Conservation (phyloP, 2,797 vertebrate species). For the Siniperca obscura region DNA sequence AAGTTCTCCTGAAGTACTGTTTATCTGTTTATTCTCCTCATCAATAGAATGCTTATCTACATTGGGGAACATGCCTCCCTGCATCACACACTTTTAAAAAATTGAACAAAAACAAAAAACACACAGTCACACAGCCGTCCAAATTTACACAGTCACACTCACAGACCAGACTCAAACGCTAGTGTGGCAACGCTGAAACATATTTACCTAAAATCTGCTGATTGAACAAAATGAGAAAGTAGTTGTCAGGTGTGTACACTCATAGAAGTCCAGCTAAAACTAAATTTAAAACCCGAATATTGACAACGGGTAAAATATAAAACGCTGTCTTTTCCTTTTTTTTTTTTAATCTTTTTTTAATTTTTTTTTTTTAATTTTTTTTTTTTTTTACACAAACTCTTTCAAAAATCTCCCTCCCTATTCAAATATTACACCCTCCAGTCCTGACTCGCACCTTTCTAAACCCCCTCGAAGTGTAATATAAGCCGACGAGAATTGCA, state of each 20-base stretch:
- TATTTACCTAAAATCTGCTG: slow-evolving; percentile 79
- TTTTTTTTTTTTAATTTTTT: background rate
- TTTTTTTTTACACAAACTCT: slow-evolving; percentile 83
- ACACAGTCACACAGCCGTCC: slow-evolving; percentile 69
- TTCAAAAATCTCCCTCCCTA: slow-evolving; percentile 79
- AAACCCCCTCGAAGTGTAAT: slow-evolving; percentile 83
- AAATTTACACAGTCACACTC: slow-evolving; percentile 76
- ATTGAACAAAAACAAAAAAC: slow-evolving; percentile 26
- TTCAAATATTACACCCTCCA: slow-evolving; percentile 83
- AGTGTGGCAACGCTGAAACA: slow-evolving; percentile 79
- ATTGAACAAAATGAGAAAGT: slow-evolving; percentile 77
- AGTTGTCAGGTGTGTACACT: slow-evolving; percentile 81
- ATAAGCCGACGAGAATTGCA: slow-evolving; percentile 92
- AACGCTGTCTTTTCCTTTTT: slow-evolving; percentile 82
- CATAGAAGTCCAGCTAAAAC: slow-evolving; percentile 87
- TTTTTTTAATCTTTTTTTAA: slow-evolving; percentile 26
- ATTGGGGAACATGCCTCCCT: slow-evolving; percentile 76
- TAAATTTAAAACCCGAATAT: slow-evolving; percentile 91
- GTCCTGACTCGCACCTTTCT: slow-evolving; percentile 67
- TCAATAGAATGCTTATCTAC: slow-evolving; percentile 78
- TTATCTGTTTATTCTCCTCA: slow-evolving; percentile 72
- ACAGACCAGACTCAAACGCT: slow-evolving; percentile 73
- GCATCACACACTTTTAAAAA: slow-evolving; percentile 71
- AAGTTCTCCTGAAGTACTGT: slow-evolving; percentile 79
- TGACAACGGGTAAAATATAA: slow-evolving; percentile 91